Evolutionary conservation across 2,888 invertebrate genomes (phyloP), one percentile per base, ranked within the genome.

Genomic region (Pachymerium ferrugineum): DNA sequence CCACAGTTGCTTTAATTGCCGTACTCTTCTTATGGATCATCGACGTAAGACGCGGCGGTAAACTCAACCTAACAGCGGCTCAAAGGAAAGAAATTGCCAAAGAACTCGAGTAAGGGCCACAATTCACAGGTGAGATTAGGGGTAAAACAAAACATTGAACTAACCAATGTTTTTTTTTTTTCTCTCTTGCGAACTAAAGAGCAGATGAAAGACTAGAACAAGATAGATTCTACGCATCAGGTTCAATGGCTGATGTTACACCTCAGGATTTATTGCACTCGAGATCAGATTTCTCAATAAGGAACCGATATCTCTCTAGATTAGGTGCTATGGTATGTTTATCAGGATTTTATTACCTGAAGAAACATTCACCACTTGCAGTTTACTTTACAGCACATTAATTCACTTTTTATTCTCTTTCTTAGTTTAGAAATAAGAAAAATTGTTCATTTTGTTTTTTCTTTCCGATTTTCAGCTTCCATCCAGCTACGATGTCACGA

Each of bases 1-100:
- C 83, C 82, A 78, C 79, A 90, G 92, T 91, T 80, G 88, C 93
- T 0, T 82, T 94, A 74, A 83, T 91, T 77, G 87, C 89, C n/a
- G 89, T 89, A 14, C 85, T 90, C 70, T 83, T 88, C 14, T 88
- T 94, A 77, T 92, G 90, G 86, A 85, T 90, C 30, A 83, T 89
- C 76, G 91, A 94, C 81, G 85, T 86, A n/a, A 86, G 86, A 69
- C 86, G 83, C 72, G 86, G 87, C 78, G 91, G 91, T 75, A 85
- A 88, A 77, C 84, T 93, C 1, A 92, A 92, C 80, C 87, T 92
- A 88, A 87, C 90, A 35, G 89, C 89, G 35, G 83, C 82, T 73
- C 85, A 86, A 80, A 85, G 90, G 78, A 86, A 86, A 73, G 78
- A 80, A 68, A 80, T 80, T 76, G 82, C 83, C 75, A 79, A 80